phyloP scores from a whole-genome alignment of 2,888 invertebrate genomes.

The Quadroppia sp. region DNA sequence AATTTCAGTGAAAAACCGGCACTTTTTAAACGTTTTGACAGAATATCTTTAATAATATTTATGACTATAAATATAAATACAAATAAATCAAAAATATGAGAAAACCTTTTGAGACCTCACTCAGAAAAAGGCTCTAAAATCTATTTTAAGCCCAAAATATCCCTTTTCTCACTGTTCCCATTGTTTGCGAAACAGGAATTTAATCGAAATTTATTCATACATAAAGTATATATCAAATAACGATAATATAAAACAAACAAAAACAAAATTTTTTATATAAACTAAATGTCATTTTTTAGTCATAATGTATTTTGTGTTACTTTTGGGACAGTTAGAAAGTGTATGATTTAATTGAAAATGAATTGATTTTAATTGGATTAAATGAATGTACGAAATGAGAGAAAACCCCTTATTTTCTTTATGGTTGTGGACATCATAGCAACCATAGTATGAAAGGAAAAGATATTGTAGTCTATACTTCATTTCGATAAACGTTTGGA shows the following conservation, averaged over 20 bases:
- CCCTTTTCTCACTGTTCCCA: neutral
- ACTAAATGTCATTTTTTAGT: neutral
- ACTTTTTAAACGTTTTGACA: neutral
- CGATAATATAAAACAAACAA: neutral
- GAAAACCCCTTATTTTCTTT: conserved; percentile 19
- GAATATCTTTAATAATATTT: neutral
- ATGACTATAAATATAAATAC: neutral
- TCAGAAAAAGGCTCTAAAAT: neutral
- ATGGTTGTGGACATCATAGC: conserved; percentile 23
- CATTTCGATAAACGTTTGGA: conserved; percentile 27
- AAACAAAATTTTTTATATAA: neutral
- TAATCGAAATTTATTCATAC: conserved; percentile 28
- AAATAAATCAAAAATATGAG: neutral
- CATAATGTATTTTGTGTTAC: neutral
- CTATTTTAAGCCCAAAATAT: neutral
- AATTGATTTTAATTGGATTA: neutral
- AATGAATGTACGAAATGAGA: neutral
- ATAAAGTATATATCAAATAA: conserved; percentile 27
- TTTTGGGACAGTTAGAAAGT: neutral
- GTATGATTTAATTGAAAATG: neutral
- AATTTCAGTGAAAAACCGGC: neutral
- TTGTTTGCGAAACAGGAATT: neutral
- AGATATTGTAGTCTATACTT: too few relatives aligned
- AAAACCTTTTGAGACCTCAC: neutral
- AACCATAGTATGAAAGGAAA: conserved; percentile 31